Evolutionary conservation across 2,113 vertebrate species (phyloP), one percentile per base, ranked within the genome.

Genomic region (Heliornis fulica): DNA sequence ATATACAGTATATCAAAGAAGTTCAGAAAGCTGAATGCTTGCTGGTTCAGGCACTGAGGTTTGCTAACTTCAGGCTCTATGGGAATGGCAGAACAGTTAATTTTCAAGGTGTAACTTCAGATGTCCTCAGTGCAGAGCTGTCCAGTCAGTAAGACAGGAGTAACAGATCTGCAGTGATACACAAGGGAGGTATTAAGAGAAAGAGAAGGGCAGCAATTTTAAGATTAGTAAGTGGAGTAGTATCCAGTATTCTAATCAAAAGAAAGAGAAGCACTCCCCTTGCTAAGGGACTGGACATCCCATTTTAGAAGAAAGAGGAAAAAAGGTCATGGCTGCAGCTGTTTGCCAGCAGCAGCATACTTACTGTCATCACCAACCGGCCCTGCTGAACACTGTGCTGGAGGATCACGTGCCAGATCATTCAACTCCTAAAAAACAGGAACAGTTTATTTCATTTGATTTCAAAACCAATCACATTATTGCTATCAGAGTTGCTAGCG

Each of bases 321-420:
- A 36, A 18, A 0, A 2, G 17, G 13, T 15, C 11, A 7, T 65
- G 29, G 50, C 20, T 20, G 22, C 64, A 29, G 22, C 57, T 43
- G 50, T 53, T 28, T 34, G 45, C 46, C 9, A 31, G 22, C 11
- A 60, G 54, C 3, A 60, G 34, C 19, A 23, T 96, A 97, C 97
- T 97, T 90, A 97, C 97, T 97, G 89, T 99, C 99, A 98, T 99
- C 99, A 95, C 99, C 99, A 97, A 99, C 99, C 91, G 99, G 99
- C 97, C 99, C 99, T 97, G 99, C 99, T 94, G 99, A 99, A 99
- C 99, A 99, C 97, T 99, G 99, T 96, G 99, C 99, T 97, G 99
- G 99, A 90, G 99, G 99, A 92, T 99, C 99, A 98, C 99, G 98
- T 96, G 99, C 99, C 98, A 99, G 98, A 90, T 99, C 99, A 92